Percentiles rank a stretch among this genome's conserved stretches.
Conservation (phyloP, 2,888 invertebrate species). For the Cephus pulcher region DNA sequence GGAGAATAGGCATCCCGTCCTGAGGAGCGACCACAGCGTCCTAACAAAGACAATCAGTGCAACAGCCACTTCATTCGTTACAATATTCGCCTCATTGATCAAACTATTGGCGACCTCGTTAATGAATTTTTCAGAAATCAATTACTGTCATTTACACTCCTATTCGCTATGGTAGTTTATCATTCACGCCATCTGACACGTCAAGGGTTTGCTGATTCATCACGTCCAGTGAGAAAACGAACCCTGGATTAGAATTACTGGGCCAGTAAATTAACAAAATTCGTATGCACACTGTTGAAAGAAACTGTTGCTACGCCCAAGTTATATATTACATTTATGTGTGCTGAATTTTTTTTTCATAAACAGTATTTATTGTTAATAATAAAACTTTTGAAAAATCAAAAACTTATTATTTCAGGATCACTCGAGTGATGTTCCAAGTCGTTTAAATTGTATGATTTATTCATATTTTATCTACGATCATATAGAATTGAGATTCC, state of each 20-base stretch:
- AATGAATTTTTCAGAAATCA: not conserved
- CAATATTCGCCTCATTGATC: not conserved
- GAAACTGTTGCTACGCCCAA: not conserved
- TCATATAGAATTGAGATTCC: conserved; percentile 42
- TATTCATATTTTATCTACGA: conserved; percentile 44
- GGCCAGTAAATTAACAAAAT: not conserved
- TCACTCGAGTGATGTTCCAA: not conserved
- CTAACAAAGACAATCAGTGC: conserved; percentile 37
- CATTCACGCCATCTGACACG: not conserved
- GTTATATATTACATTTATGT: not conserved
- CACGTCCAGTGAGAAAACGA: not conserved
- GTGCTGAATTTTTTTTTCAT: conserved; percentile 40
- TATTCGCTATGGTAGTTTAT: not conserved
- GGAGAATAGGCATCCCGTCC: conserved; percentile 76
- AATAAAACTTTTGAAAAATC: conserved; percentile 52
- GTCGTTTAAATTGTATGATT: conserved; percentile 40
- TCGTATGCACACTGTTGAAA: not conserved
- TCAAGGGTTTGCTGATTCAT: not conserved
- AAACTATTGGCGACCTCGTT: not conserved
- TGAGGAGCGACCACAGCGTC: conserved; percentile 18
- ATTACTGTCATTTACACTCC: not conserved
- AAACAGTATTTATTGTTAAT: conserved; percentile 61
- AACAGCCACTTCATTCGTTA: not conserved
- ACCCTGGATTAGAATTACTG: not conserved
- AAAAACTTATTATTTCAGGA: not conserved